Evolutionary conservation across 2,797 vertebrate genomes (phyloP).

Genomic region (Onychomys torridus): DNA sequence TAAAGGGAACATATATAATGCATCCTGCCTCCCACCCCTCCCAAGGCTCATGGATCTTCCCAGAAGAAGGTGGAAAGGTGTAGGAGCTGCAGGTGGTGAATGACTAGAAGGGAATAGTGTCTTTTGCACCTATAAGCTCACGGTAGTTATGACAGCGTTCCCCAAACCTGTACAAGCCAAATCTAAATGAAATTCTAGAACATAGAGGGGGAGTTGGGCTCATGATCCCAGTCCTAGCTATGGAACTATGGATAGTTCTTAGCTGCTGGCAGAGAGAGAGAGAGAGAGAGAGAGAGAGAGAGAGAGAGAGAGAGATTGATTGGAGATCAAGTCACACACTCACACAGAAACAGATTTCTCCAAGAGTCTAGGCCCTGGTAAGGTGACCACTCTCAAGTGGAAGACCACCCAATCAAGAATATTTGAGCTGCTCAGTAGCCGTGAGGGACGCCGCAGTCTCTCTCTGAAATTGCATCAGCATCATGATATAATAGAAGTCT

Average conservation of each 20-base stretch:
- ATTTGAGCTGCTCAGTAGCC: neutral
- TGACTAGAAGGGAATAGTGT: neutral
- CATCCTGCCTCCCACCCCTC: neutral
- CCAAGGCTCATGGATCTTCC: too few species aligned
- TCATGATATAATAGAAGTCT: neutral
- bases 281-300: neutral
- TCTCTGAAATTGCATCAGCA: neutral
- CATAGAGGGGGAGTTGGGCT: neutral
- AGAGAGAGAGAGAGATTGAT: neutral
- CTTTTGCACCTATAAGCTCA: neutral
- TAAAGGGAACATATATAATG: neutral
- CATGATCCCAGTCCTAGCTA: neutral
- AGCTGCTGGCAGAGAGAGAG: neutral
- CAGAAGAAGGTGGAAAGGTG: neutral
- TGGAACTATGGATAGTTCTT: neutral
- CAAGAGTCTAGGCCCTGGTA: neutral
- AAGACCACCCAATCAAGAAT: neutral
- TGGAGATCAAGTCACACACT: neutral
- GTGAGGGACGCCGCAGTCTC: neutral
- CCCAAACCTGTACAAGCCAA: neutral
- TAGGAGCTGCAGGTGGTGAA: neutral
- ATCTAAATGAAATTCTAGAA: neutral
- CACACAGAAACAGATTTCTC: neutral
- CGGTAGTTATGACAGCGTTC: neutral
- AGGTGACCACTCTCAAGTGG: neutral